Conservation (phyloP, 2,113 vertebrate genomes). For the Bagarius yarrelli region DNA sequence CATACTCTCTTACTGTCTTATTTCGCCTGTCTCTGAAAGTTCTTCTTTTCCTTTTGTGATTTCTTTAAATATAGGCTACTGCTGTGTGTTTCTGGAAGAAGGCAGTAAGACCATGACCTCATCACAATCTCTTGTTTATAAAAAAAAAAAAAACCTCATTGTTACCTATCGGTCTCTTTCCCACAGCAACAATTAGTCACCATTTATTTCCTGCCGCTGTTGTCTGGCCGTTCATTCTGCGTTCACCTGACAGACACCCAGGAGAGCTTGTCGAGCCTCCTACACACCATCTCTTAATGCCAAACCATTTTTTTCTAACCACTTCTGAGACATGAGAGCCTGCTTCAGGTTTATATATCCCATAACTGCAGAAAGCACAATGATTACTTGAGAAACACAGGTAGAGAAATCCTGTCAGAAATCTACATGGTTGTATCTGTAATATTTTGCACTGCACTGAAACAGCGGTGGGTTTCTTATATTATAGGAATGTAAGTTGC, state of each 20-base stretch:
- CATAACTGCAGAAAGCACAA: not conserved
- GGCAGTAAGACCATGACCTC: conserved; percentile 64
- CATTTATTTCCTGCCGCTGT: conserved; percentile 47
- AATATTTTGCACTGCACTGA: not conserved
- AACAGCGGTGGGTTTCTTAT: no score
- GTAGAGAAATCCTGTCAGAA: not conserved
- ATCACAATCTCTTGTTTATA: conserved; percentile 56
- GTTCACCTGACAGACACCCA: conserved; percentile 52
- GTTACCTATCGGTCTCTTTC: conserved; percentile 57
- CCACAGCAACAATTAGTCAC: conserved; percentile 53
- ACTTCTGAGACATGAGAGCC: not conserved
- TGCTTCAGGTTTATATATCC: not conserved
- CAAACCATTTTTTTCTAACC: not conserved
- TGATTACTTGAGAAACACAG: not conserved
- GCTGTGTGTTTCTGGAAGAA: conserved; percentile 59
- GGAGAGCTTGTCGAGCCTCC: conserved; percentile 17
- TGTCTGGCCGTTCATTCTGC: conserved; percentile 23
- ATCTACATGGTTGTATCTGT: not conserved
- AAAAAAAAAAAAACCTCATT: conserved; percentile 52
- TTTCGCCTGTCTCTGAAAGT: conserved; percentile 1
- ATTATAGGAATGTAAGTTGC: not conserved
- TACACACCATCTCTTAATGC: conserved; percentile 9
- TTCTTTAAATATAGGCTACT: conserved; percentile 51
- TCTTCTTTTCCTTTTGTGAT: conserved; percentile 41
- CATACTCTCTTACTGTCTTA: conserved; percentile 35